Evolutionary conservation across 2,797 vertebrate species (phyloP).

Genomic region (Tapirus indicus): DNA sequence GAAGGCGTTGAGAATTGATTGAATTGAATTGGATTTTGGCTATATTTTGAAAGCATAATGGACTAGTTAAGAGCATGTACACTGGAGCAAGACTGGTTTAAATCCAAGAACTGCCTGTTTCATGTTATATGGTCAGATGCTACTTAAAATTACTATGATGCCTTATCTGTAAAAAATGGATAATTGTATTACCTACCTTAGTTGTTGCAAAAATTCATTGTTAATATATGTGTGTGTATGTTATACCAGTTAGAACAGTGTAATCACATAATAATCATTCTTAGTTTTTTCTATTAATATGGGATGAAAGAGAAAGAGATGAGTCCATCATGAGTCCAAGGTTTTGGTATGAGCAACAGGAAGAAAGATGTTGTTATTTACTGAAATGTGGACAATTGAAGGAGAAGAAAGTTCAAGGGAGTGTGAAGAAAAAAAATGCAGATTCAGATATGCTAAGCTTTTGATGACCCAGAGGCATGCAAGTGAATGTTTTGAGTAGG

Average conservation of each 20-base stretch:
- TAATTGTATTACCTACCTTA: not conserved
- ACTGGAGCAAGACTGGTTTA: not conserved
- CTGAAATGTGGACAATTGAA: not conserved
- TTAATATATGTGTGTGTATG: not conserved
- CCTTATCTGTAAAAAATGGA: not conserved
- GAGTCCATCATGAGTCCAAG: not conserved
- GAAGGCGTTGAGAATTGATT: not conserved
- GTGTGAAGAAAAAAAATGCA: not conserved
- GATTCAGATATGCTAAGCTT: not conserved
- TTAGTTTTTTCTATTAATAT: not conserved
- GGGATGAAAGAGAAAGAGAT: not conserved
- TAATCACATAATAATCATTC: not conserved
- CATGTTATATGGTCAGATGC: not conserved
- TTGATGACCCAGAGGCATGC: not conserved
- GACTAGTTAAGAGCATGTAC: not conserved
- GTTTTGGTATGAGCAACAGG: not conserved
- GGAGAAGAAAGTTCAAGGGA: not conserved
- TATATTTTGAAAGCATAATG: not conserved
- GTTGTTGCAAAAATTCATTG: not conserved
- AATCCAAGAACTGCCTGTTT: not conserved
- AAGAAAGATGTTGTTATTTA: not conserved
- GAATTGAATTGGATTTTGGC: not conserved
- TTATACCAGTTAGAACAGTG: not conserved
- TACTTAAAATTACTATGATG: not conserved
- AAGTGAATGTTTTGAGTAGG: not conserved